Percentiles rank a stretch among this genome's conserved stretches.
Evolutionary conservation across 2,113 vertebrate species (phyloP).

Genomic region (Nothocercus nigrocapillus): DNA sequence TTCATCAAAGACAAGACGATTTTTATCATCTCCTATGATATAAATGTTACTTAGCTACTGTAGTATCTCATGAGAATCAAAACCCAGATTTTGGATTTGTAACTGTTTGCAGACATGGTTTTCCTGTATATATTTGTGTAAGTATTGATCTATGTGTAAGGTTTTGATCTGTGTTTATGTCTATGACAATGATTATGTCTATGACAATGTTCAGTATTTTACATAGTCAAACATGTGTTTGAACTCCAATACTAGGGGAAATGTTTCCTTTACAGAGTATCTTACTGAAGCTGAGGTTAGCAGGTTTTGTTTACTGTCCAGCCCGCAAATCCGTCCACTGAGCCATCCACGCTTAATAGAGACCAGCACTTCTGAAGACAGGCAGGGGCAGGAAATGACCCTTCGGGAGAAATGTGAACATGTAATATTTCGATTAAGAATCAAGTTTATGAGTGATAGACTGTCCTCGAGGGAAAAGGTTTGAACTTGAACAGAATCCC

Average conservation of each 20-base stretch:
- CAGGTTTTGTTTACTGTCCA: background rate
- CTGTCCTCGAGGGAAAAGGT: background rate
- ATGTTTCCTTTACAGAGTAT: background rate
- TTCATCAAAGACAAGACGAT: background rate
- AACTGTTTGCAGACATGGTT: background rate
- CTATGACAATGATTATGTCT: no score
- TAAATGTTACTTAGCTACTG: background rate
- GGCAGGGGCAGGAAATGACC: background rate
- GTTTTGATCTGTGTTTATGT: rapidly evolving
- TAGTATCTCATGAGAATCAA: background rate
- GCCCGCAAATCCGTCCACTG: background rate
- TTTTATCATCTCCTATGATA: background rate
- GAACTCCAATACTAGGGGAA: background rate
- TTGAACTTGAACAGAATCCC: background rate
- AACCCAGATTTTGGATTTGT: background rate
- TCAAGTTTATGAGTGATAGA: background rate
- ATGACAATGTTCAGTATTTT: background rate
- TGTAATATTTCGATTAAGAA: background rate
- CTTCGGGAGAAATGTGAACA: background rate
- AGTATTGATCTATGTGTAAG: background rate
- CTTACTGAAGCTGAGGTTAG: background rate
- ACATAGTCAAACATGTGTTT: background rate
- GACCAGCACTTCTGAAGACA: background rate
- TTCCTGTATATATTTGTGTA: background rate
- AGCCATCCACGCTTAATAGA: background rate